Evolutionary conservation across 2,113 vertebrate species (phyloP).

Genomic region (Recurvirostra avosetta): DNA sequence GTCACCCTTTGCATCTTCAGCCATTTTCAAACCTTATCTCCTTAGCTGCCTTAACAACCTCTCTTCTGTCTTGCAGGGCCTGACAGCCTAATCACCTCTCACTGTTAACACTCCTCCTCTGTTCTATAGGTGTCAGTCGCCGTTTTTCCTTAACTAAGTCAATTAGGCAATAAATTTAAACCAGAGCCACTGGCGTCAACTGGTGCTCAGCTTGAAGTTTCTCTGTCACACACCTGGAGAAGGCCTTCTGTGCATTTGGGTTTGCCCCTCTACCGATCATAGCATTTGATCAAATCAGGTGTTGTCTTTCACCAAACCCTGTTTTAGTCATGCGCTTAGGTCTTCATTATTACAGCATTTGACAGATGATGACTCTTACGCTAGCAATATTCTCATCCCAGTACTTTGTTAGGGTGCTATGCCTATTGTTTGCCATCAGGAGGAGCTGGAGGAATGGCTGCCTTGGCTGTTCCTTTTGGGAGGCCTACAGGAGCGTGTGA

Average conservation of each 20-base stretch:
- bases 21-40: background rate
- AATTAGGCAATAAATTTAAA: background rate
- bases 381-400: background rate
- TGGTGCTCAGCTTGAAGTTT: background rate
- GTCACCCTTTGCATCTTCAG: background rate
- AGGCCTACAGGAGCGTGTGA: accelerated
- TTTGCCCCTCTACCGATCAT: background rate
- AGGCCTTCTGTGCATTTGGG: accelerated
- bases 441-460: background rate
- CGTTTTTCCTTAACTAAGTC: background rate
- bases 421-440: background rate
- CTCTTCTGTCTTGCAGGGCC: background rate
- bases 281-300: background rate
- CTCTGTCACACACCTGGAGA: background rate
- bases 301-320: background rate
- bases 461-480: background rate
- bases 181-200: background rate
- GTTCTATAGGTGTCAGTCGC: background rate
- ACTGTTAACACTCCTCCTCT: background rate
- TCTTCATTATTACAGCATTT: background rate
- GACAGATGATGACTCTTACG: accelerated
- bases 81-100: background rate
- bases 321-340: background rate
- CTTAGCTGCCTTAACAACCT: background rate
- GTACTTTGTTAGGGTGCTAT: background rate